Base-by-base conservation (phyloP, 2,888 invertebrate species). In the Phytoseiulus persimilis region DNA sequence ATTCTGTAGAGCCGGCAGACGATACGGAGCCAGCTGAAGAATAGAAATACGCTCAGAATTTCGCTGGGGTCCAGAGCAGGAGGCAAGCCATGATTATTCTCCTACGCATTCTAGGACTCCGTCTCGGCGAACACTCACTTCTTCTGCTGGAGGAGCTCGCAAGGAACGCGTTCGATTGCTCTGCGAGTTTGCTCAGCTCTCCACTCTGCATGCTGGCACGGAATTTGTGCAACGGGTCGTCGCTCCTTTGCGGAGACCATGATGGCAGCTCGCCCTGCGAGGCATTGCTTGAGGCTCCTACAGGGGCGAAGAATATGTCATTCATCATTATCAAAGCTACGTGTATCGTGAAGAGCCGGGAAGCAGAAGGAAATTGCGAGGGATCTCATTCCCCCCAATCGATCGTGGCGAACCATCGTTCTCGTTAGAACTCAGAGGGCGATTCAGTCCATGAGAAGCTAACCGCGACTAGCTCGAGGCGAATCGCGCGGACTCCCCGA, bases 221-320 rank as follows among this genome's bases (percentile, higher is more conserved):
- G 45, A 87, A 87, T 11, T 45, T 45, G 45, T 45, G 87, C n/a
- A 87, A n/a, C 28, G 87, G 33, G 18, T 87, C 87, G 33, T 87
- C 87, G 45, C 87, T 87, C 87, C 45, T 33, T 45, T 87, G 87
- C 1, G 87, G 87, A 33, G 33, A 31, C 87, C 87, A 87, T 31
- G 33, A 45, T 9, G 32, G 65, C 28, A 65, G 5, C 1, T 65
- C 65, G 28, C 65, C 65, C 28, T 65, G 65, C 65, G 65, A 65
- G 11, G 65, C 65, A 28, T 65, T 65, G 28, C 65, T 65, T 28
- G 65, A 65, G 1, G 5, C 11, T 65, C 65, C 65, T 65, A 65
- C 65, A 65, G 28, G 65, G 18, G 65, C 11, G 65, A 65, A 65
- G 18, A 39, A 3, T 39, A 3, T 39, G 3, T 9, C 39, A 39